A percentile compares a stretch with the other conserved stretches of the same genome.
These are phyloP conservation scores for Xiphophorus hellerii DNA, from an alignment of 2,113 vertebrate genomes.

Conservation along the genomic window DNA sequence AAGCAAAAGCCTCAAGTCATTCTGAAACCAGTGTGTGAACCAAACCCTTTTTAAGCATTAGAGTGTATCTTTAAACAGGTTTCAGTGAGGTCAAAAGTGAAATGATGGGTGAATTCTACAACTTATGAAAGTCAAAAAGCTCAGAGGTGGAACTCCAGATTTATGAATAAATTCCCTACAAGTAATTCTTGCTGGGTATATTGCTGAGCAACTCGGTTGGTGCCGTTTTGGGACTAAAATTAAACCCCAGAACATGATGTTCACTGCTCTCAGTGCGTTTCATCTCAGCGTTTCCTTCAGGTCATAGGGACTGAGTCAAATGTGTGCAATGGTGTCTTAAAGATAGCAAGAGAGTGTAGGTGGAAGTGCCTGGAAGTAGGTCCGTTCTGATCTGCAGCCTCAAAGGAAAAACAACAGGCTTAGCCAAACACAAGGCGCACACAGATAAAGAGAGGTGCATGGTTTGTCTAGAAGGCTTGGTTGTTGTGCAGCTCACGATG, in stretches of 20 bases:
- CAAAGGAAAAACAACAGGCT: constrained; percentile 29
- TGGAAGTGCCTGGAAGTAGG: constrained; percentile 13
- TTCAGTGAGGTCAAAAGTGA: constrained; percentile 16
- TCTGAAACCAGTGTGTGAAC: background rate
- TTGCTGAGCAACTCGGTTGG: constrained; percentile 18
- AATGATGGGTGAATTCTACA: constrained; percentile 18
- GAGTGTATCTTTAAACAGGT: constrained; percentile 21
- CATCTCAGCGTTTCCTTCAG: constrained; percentile 11
- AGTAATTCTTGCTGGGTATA: constrained; percentile 10
- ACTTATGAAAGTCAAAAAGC: constrained; percentile 9
- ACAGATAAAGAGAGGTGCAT: constrained; percentile 26
- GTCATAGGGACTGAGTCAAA: constrained; percentile 7
- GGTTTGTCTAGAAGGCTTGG: background rate
- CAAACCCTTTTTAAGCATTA: background rate
- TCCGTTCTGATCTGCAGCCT: constrained; percentile 28
- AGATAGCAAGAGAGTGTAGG: constrained; percentile 36
- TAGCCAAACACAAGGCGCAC: constrained; percentile 43
- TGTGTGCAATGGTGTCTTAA: constrained; percentile 7
- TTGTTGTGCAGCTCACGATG: background rate
- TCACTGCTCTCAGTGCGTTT: background rate
- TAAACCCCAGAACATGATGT: background rate
- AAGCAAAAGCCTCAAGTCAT: constrained; percentile 8
- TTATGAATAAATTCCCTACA: constrained; percentile 2
- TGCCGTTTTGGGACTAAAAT: background rate
- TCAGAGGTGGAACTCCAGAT: background rate